Conservation (phyloP, 2,888 invertebrate genomes). For the Amphimallon solstitiale region DNA sequence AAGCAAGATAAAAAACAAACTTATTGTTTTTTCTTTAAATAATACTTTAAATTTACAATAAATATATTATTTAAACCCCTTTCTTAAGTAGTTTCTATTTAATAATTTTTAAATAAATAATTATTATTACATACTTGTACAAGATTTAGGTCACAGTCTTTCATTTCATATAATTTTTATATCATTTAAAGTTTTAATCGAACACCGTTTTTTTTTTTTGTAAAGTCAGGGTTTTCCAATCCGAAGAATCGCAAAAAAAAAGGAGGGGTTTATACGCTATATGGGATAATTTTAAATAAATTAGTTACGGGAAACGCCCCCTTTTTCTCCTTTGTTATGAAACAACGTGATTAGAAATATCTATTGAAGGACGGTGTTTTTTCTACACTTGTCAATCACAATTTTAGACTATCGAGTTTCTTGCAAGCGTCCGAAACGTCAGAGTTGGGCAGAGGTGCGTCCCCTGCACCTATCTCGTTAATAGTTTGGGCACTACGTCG, state of each 20-base stretch:
- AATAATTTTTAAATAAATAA: constrained; percentile 40
- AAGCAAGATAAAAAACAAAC: constrained; percentile 35
- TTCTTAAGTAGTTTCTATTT: constrained; percentile 45
- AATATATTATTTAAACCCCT: constrained; percentile 45
- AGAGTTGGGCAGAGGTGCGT: constrained; percentile 56
- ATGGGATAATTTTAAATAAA: too few species aligned
- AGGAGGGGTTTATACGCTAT: too few species aligned
- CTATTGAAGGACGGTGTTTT: constrained; percentile 3
- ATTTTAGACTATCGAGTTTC: constrained; percentile 60
- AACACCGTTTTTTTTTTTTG: too few species aligned
- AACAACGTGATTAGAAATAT: background rate
- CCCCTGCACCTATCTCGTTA: constrained; percentile 61
- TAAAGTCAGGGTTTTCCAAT: too few species aligned
- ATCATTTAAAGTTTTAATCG: too few species aligned
- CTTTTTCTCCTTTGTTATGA: background rate
- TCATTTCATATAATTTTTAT: constrained; percentile 21
- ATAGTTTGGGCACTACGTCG: constrained; percentile 43
- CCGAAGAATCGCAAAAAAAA: too few species aligned
- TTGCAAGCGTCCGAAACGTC: constrained; percentile 55
- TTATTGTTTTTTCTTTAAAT: constrained; percentile 40
- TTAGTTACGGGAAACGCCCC: too few species aligned
- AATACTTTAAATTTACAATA: constrained; percentile 49
- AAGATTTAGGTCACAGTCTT: constrained; percentile 50
- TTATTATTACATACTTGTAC: constrained; percentile 44
- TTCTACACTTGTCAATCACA: constrained; percentile 49